phyloP scores from a whole-genome alignment of 2,888 invertebrate species.

The Bimastos eiseni region DNA sequence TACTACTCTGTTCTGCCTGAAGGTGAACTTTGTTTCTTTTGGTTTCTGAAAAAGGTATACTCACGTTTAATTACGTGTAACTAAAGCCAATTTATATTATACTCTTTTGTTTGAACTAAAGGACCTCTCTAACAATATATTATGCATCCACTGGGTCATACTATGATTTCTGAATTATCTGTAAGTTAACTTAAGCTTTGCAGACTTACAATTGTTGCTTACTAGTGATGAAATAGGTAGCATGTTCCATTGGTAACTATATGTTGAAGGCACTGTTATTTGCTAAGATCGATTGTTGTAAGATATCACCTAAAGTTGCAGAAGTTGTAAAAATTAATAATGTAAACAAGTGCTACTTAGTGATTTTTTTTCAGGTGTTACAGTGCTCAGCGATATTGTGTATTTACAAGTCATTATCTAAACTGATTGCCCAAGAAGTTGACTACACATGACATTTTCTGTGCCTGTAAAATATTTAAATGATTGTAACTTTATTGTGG shows the following conservation, averaged over 20 bases:
- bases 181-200: neutral
- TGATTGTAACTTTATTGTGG: neutral
- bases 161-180: neutral
- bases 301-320: neutral
- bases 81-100: no score
- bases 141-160: neutral
- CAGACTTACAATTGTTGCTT: neutral
- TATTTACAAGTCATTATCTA: no score
- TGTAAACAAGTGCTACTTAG: neutral
- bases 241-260: neutral
- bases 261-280: neutral
- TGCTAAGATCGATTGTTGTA: neutral
- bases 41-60: no score
- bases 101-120: no score
- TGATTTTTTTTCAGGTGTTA: neutral
- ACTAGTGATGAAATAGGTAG: neutral
- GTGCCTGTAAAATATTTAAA: constrained; percentile 3
- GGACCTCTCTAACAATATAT: no score
- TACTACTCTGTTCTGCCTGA: no score
- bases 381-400: no score
- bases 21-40: no score
- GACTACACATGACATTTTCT: neutral
- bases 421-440: no score
- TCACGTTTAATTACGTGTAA: no score
- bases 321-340: neutral